Evolutionary conservation across 2,797 vertebrate genomes (phyloP).

Genomic region (Microchirus variegatus): DNA sequence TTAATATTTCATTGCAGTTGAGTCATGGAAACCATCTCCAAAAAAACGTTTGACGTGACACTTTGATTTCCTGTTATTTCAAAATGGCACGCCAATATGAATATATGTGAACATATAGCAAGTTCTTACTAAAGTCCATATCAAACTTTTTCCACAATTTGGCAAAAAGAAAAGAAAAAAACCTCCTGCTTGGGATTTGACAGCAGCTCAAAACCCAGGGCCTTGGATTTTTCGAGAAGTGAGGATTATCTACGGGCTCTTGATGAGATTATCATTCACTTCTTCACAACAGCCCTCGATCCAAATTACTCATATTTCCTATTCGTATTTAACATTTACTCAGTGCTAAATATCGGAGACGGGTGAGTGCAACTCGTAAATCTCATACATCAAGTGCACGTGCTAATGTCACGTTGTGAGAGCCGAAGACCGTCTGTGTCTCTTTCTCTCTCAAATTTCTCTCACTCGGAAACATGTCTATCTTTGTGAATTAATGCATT

Average conservation of each 20-base stretch:
- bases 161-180: neutral
- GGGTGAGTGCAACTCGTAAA: constrained; percentile 63
- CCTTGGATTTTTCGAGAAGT: constrained; percentile 64
- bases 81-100: no score
- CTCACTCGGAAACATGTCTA: neutral
- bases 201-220: constrained; percentile 56
- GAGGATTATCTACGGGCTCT: constrained; percentile 70
- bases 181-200: constrained; percentile 36
- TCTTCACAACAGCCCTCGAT: constrained; percentile 64
- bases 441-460: neutral
- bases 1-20: no score
- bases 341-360: constrained; percentile 72
- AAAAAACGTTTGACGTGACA: no score
- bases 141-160: constrained; percentile 29
- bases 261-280: constrained; percentile 79
- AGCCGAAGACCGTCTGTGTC: constrained; percentile 16
- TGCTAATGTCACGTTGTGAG: constrained; percentile 62
- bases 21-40: no score
- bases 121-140: constrained; percentile 1
- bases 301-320: constrained; percentile 64
- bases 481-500: neutral
- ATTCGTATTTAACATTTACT: constrained; percentile 69
- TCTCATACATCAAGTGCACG: constrained; percentile 56
- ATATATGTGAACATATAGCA: neutral
- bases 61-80: no score